These are phyloP conservation scores for Abrostola tripartita DNA, from an alignment of 2,888 invertebrate genomes.

Conservation along the genomic window DNA sequence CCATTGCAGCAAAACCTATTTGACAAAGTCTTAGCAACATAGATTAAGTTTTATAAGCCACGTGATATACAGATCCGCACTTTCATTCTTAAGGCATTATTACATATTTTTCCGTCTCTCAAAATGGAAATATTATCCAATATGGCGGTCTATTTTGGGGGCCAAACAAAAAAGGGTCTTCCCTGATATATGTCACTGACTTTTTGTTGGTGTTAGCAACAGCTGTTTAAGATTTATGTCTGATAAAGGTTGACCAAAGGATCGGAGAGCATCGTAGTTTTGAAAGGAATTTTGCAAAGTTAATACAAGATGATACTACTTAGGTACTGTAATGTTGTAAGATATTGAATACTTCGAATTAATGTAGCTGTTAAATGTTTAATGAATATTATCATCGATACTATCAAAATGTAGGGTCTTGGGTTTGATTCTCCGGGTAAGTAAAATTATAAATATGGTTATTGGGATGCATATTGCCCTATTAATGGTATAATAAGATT, in stretches of 20 bases:
- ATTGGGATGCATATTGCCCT: too few species aligned
- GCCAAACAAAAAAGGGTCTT: slow-evolving; percentile 39
- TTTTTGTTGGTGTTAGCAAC: slow-evolving; percentile 50
- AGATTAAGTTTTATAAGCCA: too few species aligned
- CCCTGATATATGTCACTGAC: slow-evolving; percentile 21
- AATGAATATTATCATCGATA: too few species aligned
- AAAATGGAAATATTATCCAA: slow-evolving; percentile 20
- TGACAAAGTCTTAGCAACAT: too few species aligned
- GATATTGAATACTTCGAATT: too few species aligned
- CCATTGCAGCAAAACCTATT: too few species aligned
- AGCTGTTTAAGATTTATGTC: slow-evolving; percentile 48
- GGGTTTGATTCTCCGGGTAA: too few species aligned
- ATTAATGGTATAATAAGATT: too few species aligned
- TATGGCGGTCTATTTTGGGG: slow-evolving; percentile 1
- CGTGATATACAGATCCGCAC: too few species aligned
- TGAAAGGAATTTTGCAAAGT: not conserved
- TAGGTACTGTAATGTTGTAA: not conserved
- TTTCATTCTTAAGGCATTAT: not conserved
- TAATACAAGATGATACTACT: not conserved
- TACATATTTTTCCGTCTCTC: slow-evolving; percentile 1
- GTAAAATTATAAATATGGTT: too few species aligned
- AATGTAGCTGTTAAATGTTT: too few species aligned
- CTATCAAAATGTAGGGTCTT: too few species aligned
- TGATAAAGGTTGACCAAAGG: slow-evolving; percentile 15
- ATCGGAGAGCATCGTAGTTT: not conserved